phyloP scores from a whole-genome alignment of 2,797 vertebrate genomes.

The Peromyscus attwateri region DNA sequence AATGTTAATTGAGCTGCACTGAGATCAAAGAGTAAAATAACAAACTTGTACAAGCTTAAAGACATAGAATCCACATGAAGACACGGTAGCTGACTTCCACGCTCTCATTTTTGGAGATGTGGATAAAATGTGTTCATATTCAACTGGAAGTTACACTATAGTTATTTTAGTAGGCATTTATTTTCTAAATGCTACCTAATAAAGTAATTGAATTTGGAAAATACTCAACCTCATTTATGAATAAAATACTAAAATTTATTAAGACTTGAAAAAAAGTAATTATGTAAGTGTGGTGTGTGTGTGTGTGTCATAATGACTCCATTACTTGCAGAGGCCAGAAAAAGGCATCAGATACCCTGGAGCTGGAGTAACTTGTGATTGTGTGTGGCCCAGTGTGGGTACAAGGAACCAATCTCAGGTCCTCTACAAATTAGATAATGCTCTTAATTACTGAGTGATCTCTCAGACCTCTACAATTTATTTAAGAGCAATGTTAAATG shows the following conservation, averaged over 20 bases:
- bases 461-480: background rate
- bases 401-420: background rate
- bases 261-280: background rate
- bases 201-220: background rate
- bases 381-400: background rate
- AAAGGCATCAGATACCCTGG: too few species aligned
- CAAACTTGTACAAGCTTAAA: background rate
- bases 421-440: background rate
- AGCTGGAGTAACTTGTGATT: background rate
- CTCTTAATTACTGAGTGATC: background rate
- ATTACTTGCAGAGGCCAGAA: background rate
- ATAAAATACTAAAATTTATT: constrained; percentile 43
- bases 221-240: background rate
- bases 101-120: constrained; percentile 20
- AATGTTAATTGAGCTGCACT: background rate
- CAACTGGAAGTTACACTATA: background rate
- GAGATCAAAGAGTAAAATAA: constrained; percentile 51
- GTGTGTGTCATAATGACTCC: background rate
- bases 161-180: background rate
- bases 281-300: background rate
- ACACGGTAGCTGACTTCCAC: background rate
- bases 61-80: constrained; percentile 2
- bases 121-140: constrained; percentile 11
- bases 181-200: constrained; percentile 31
- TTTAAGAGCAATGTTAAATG: constrained; percentile 40